A percentile compares a stretch with the other conserved stretches of the same genome.
These are phyloP conservation scores for Pangasius krempfi DNA, from an alignment of 2,797 vertebrate genomes.

Conservation along the genomic window DNA sequence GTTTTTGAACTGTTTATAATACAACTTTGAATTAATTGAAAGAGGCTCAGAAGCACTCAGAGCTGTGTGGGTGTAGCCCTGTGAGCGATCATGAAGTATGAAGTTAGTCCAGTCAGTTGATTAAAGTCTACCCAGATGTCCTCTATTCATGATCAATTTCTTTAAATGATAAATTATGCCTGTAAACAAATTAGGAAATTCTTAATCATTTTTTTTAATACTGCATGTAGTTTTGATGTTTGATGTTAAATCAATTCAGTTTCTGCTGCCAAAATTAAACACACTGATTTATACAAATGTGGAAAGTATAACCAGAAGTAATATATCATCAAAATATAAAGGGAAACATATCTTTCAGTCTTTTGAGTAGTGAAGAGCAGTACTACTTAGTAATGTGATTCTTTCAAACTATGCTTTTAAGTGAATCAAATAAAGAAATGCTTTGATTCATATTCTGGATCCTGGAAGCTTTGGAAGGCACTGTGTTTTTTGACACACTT, in stretches of 20 bases:
- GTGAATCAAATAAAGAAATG: not conserved
- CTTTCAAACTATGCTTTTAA: not conserved
- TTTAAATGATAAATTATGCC: not conserved
- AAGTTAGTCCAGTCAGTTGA: constrained; percentile 7
- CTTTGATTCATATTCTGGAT: not conserved
- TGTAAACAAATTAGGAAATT: not conserved
- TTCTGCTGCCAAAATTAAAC: not conserved
- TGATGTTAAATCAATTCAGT: constrained; percentile 5
- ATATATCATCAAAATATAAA: constrained; percentile 10
- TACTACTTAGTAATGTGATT: not conserved
- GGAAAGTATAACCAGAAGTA: not conserved
- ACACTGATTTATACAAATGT: not conserved
- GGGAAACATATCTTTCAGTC: not conserved
- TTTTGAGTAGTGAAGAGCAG: not conserved
- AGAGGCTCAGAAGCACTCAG: not conserved
- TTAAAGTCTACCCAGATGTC: constrained; percentile 10
- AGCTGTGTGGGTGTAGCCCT: not conserved
- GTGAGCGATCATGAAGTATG: not conserved
- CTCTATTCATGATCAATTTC: not conserved
- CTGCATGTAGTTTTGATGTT: not conserved
- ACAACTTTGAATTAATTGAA: not conserved
- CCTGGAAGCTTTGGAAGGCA: not conserved
- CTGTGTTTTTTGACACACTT: not conserved
- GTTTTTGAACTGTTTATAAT: not conserved
- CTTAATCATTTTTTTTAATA: not conserved